Base-by-base conservation (phyloP, 2,113 vertebrate genomes). In the Varanus salvator region DNA sequence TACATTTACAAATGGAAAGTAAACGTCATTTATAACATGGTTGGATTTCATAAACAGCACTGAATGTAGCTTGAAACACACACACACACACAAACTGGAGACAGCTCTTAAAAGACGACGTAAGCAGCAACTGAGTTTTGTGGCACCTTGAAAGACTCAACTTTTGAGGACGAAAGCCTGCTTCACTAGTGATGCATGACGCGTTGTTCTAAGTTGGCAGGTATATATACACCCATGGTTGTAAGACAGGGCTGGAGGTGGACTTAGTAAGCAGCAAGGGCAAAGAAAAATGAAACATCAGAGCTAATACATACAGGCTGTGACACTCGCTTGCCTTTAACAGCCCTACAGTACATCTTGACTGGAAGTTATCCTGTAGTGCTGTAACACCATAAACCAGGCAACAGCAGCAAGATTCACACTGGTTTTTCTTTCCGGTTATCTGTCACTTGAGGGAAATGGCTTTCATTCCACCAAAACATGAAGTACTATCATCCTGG, bases 1-100 rank as follows among this genome's bases (percentile, higher is more conserved):
- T 72, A 52, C 84, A 80, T 80, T 93, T 90, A 72, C 68, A 77
- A 77, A 38, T 80, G 34, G 3, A 91, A 76, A 86, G 23, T 44
- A 72, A 72, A 81, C 68, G 72, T 88, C 52, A 17, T 83, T 83
- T 83, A 83, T 23, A 48, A 50, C 25, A 52, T 3, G 74, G 50
- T 15, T 15, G 31, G 34, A 11, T 77, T 29, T 66, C 85, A 64
- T 27, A 66, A 78, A 78, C 48, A 44, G 34, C 64, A 1, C n/a
- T 66, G 60, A 66, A 54, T 31, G 25, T 60, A 66, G 31, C 74
- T 87, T 3, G 34, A 15, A 14, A 50, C 0, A 38, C 5, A 64
- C 2, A 17, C 9, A 27, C 3, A 75, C 38, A 77, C 23, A 68
- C 12, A 11, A 31, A 68, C 19, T 29, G 14, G 25, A 29, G 31